phyloP scores from a whole-genome alignment of 2,888 invertebrate species.

The Zygogramma bicolorata region DNA sequence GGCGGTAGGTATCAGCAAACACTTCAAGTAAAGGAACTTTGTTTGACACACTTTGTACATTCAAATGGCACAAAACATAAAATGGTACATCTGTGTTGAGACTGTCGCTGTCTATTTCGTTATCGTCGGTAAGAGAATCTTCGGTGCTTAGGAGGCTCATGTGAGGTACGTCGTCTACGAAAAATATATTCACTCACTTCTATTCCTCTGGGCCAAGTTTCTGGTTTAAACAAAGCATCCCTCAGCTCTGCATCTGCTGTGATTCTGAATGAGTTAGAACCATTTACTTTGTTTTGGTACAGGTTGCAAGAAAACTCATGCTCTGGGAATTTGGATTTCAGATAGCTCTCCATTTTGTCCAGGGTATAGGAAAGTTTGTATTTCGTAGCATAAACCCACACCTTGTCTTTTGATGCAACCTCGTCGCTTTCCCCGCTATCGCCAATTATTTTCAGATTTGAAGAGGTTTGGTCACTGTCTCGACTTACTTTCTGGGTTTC shows the following conservation, averaged over 20 bases:
- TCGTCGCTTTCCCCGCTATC: neutral
- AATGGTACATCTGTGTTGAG: too few species aligned
- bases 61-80: too few species aligned
- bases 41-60: too few species aligned
- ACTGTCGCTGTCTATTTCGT: too few species aligned
- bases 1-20: too few species aligned
- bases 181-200: conserved; percentile 11
- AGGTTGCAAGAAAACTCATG: neutral
- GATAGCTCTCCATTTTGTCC: conserved; percentile 13
- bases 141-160: too few species aligned
- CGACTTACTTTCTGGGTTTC: neutral
- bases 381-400: too few species aligned
- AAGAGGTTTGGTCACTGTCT: neutral
- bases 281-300: neutral
- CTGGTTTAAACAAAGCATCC: neutral
- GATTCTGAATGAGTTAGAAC: conserved; percentile 12
- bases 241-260: conserved; percentile 2
- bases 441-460: neutral
- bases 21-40: too few species aligned
- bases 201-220: conserved; percentile 1
- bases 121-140: too few species aligned
- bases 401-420: neutral
- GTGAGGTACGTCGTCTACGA: conserved; percentile 2
- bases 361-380: neutral
- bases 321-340: conserved; percentile 4